These are phyloP conservation scores for Zoanthus sansibaricus DNA, from an alignment of 92 coral and sea anemone genomes.

Conservation along the genomic window DNA sequence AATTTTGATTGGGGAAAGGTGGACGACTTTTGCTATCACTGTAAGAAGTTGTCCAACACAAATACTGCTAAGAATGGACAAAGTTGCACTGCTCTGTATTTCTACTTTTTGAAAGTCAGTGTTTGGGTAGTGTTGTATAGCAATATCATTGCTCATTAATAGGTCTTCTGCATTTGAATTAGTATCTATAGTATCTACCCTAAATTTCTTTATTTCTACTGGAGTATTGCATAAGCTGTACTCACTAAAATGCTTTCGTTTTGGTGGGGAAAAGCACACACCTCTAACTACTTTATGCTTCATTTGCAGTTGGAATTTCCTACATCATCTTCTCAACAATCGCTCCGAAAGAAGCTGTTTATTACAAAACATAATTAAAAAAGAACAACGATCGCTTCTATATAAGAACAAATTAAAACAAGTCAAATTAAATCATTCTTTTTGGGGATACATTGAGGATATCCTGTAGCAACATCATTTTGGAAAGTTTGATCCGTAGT, in stretches of 20 bases:
- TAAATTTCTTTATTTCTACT: conserved; percentile 59
- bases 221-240: conserved; percentile 28
- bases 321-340: too few species aligned
- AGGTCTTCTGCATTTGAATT: conserved; percentile 57
- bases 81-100: conserved; percentile 37
- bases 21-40: conserved; percentile 50
- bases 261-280: conserved; percentile 65
- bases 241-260: conserved; percentile 42
- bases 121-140: conserved; percentile 12
- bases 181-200: conserved; percentile 55
- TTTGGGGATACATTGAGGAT: conserved; percentile 56
- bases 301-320: conserved; percentile 39
- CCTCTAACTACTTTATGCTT: conserved; percentile 53
- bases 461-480: conserved; percentile 22
- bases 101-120: not conserved
- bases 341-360: not conserved
- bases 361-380: too few species aligned
- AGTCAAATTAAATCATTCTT: conserved; percentile 54
- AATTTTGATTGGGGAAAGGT: conserved; percentile 35
- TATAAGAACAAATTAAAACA: too few species aligned
- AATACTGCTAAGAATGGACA: conserved; percentile 25
- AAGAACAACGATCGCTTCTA: too few species aligned
- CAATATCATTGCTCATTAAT: conserved; percentile 54
- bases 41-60: conserved; percentile 58
- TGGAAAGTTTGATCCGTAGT: not conserved